A percentile compares a stretch with the other conserved stretches of the same genome.
Evolutionary conservation across 2,797 vertebrate species (phyloP).

Genomic region (Melanotaenia parkinsoni): DNA sequence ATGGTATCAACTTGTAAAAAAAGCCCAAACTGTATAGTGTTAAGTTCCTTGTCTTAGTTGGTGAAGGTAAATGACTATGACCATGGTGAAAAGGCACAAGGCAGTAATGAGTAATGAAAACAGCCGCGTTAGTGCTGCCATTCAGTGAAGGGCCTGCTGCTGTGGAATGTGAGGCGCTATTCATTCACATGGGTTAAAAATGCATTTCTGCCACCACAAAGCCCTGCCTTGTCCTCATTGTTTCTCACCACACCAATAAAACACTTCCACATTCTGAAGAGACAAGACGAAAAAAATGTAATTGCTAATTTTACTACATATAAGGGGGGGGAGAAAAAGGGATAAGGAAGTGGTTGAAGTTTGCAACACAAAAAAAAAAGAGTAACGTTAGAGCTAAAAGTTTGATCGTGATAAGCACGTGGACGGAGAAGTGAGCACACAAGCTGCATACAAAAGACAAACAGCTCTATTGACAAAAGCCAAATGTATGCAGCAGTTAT

Average conservation of each 20-base stretch:
- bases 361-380: slow-evolving; percentile 30
- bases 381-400: slow-evolving; percentile 54
- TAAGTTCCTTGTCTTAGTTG: slow-evolving; percentile 2
- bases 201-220: slow-evolving; percentile 83
- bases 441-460: slow-evolving; percentile 60
- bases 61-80: slow-evolving; percentile 69
- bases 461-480: slow-evolving; percentile 56
- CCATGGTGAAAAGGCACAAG: slow-evolving; percentile 76
- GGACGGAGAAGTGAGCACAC: slow-evolving; percentile 54
- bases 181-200: slow-evolving; percentile 84
- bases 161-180: slow-evolving; percentile 83
- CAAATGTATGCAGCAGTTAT: slow-evolving; percentile 49
- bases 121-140: slow-evolving; percentile 78
- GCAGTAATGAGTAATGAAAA: slow-evolving; percentile 82
- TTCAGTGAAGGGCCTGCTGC: slow-evolving; percentile 78
- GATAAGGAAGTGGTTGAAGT: slow-evolving; percentile 3
- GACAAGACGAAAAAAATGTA: slow-evolving; percentile 55
- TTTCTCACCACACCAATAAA: slow-evolving; percentile 76
- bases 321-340: neutral
- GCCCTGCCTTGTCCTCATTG: slow-evolving; percentile 83
- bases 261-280: slow-evolving; percentile 71
- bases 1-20: neutral
- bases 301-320: slow-evolving; percentile 69
- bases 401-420: slow-evolving; percentile 66
- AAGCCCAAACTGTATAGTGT: slow-evolving; percentile 5